These are phyloP conservation scores for Xylota sylvarum DNA, from an alignment of 2,888 invertebrate genomes.

Conservation along the genomic window DNA sequence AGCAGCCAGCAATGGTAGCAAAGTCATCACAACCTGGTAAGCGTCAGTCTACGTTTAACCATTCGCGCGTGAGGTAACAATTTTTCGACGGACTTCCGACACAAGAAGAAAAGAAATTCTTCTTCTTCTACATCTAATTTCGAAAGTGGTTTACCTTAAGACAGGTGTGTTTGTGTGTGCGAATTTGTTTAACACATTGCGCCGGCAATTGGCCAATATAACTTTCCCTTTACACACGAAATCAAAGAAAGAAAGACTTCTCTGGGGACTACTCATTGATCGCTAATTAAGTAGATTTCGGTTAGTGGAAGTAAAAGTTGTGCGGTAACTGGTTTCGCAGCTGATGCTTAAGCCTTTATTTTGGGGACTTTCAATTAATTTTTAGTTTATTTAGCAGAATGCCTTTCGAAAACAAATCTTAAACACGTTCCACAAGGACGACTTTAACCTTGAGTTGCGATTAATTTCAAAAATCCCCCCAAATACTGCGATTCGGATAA, in stretches of 20 bases:
- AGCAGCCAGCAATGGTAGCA: constrained; percentile 52
- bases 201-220: constrained; percentile 53
- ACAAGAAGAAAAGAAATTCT: constrained; percentile 43
- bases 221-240: constrained; percentile 56
- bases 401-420: background rate
- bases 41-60: constrained; percentile 64
- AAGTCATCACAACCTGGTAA: constrained; percentile 41
- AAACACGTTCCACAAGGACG: constrained; percentile 4
- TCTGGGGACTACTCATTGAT: constrained; percentile 14
- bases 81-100: constrained; percentile 50
- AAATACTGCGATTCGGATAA: constrained; percentile 18
- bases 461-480: background rate
- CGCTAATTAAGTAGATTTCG: constrained; percentile 27
- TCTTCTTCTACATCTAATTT: constrained; percentile 34
- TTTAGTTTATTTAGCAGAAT: background rate
- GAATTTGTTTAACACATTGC: constrained; percentile 39
- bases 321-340: constrained; percentile 52
- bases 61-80: constrained; percentile 71
- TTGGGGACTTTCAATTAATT: background rate
- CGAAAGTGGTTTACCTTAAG: constrained; percentile 42
- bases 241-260: constrained; percentile 6
- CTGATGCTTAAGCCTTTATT: background rate
- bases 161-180: constrained; percentile 52
- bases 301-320: constrained; percentile 67
- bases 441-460: constrained; percentile 21